Base-by-base conservation (phyloP, 1,140 invertebrate species). In the Camponotus vicinus region DNA sequence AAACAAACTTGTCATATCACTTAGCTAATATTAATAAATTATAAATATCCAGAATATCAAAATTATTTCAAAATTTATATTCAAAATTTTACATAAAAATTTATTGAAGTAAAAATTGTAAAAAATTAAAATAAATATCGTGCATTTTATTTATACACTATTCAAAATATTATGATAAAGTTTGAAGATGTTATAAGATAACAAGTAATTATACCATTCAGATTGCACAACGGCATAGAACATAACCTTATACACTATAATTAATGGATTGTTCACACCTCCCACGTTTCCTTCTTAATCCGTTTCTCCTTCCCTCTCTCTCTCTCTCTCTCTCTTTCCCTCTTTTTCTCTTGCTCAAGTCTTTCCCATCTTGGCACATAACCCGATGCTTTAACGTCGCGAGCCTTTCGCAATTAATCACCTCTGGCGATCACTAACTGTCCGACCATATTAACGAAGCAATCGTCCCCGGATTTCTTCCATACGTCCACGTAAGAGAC, bases 221-320 rank as follows among this genome's bases (percentile, higher is more conserved):
- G 1, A 18, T 70, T 52, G 21, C 34, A 57, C 15, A 70, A 80
- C 27, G 37, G 21, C 37, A 18, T 13, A 52, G 5, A 69, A 57
- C 59, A 18, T 64, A 55, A 70, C 13, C 45, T 70, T 69, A 55
- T 42, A 52, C 63, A 34, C 49, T 69, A 86, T 92, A 92, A 92
- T 92, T 91, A 92, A 92, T 92, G 87, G 77, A 87, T 89, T 86
- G 87, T 92, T 91, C 89, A 76, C 89, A 90, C 89, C 87, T 92
- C 92, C 91, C 85, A 92, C 91, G 82, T 80, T 89, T 70, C 85
- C 70, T 85, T 86, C 70, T 85, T 83, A 86, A 80, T 88, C 69
- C 66, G 34, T 83, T 67, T 59, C 57, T 70, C 63, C 84, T 45
- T 18, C 15, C 18, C 6, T 52, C 13, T 52, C 45, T 49, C 3